Evolutionary conservation across 2,797 vertebrate species (phyloP).

Genomic region (Poeciliopsis turneri): DNA sequence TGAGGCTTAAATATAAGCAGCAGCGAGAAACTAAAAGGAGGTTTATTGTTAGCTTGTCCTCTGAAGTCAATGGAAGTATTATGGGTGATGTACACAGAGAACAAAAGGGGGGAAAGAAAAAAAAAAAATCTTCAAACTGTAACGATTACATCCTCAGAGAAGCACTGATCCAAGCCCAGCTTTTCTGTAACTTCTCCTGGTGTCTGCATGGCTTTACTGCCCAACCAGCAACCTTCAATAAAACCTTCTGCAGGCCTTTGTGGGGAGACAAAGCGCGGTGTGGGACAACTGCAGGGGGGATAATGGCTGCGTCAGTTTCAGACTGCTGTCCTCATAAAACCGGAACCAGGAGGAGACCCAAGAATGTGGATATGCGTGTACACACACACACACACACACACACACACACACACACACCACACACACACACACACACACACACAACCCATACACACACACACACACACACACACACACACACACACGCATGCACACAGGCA

Average conservation of each 20-base stretch:
- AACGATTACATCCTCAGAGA: background rate
- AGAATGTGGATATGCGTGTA: slow-evolving; percentile 8
- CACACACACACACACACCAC: too few relatives aligned
- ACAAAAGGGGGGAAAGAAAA: background rate
- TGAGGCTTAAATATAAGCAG: slow-evolving; percentile 56
- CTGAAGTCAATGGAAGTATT: slow-evolving; percentile 9
- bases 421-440: too few relatives aligned
- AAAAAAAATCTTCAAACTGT: background rate
- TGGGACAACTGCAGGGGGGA: slow-evolving; percentile 41
- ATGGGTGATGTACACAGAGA: slow-evolving; percentile 2
- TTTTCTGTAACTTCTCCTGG: slow-evolving; percentile 20
- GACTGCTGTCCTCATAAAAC: slow-evolving; percentile 73
- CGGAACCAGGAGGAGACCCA: slow-evolving; percentile 61
- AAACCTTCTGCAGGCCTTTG: slow-evolving; percentile 43
- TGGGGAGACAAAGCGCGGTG: slow-evolving; percentile 14
- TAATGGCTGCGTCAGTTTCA: slow-evolving; percentile 63
- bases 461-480: too few relatives aligned
- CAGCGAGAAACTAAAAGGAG: slow-evolving; percentile 41
- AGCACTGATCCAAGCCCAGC: slow-evolving; percentile 36
- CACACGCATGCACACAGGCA: too few relatives aligned
- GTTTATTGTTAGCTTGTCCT: slow-evolving; percentile 38
- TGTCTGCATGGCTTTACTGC: slow-evolving; percentile 40
- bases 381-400: background rate
- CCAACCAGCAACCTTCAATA: slow-evolving; percentile 39
- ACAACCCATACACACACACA: too few relatives aligned